Percentiles rank a stretch among this genome's conserved stretches.
phyloP scores from a whole-genome alignment of 2,797 vertebrate species.

The Sebastes matsubarae region DNA sequence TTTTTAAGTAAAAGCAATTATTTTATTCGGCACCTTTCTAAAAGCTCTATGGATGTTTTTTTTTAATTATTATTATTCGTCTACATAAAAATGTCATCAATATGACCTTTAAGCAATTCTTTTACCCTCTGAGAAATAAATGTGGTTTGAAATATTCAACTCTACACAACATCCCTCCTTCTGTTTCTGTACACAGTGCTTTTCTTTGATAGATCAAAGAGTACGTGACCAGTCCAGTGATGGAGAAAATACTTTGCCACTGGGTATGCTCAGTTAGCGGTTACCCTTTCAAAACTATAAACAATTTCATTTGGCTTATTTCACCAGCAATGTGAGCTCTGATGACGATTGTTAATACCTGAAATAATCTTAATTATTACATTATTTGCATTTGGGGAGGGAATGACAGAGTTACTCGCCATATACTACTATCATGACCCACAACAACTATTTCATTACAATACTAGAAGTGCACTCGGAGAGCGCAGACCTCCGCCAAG shows the following conservation, averaged over 20 bases:
- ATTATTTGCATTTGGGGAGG: background rate
- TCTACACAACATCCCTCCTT: background rate
- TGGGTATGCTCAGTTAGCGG: background rate
- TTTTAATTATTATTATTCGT: no score
- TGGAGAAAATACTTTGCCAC: background rate
- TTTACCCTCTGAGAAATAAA: background rate
- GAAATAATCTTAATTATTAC: background rate
- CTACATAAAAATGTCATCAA: no score
- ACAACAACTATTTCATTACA: background rate
- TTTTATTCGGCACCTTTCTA: no score
- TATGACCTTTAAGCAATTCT: no score
- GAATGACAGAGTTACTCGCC: background rate
- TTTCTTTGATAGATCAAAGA: conserved; percentile 5
- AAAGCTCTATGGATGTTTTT: no score
- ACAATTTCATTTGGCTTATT: background rate
- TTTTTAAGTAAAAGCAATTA: no score
- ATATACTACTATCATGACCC: background rate
- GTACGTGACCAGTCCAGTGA: background rate
- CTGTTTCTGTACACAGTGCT: background rate
- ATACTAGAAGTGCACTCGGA: background rate
- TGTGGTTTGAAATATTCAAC: background rate
- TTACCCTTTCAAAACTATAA: background rate
- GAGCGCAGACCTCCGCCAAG: no score
- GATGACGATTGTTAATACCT: background rate
- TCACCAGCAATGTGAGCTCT: background rate